phyloP scores from a whole-genome alignment of 2,113 vertebrate genomes.

The Romanogobio albipinnatus region DNA sequence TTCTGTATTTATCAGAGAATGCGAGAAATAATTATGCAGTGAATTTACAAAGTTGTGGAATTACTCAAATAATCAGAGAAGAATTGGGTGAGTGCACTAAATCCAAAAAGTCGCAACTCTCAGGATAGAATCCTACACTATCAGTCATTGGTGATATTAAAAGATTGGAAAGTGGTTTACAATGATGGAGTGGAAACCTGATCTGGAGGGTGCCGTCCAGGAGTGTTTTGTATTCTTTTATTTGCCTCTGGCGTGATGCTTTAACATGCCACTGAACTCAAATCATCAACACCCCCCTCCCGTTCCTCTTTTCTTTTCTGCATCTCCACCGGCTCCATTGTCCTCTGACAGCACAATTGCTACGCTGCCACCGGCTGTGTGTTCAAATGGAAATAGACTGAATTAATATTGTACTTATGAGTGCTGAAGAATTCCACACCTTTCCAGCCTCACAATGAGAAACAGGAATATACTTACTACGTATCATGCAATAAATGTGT shows the following conservation, averaged over 20 bases:
- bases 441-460: neutral
- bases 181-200: constrained; percentile 34
- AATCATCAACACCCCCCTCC: constrained; percentile 12
- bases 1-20: neutral
- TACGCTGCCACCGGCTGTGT: constrained; percentile 11
- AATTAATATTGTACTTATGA: constrained; percentile 50
- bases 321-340: constrained; percentile 43
- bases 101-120: neutral
- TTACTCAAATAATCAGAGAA: neutral
- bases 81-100: neutral
- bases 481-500: neutral
- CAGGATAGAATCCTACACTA: neutral
- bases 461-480: neutral
- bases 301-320: constrained; percentile 34
- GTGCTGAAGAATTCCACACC: constrained; percentile 20
- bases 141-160: constrained; percentile 8
- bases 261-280: constrained; percentile 25
- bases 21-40: neutral
- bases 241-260: constrained; percentile 43
- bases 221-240: constrained; percentile 43
- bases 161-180: constrained; percentile 4
- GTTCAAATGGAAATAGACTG: constrained; percentile 47
- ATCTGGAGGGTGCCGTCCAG: constrained; percentile 23
- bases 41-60: neutral
- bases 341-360: constrained; percentile 54